A percentile compares a stretch with the other conserved stretches of the same genome.
Conservation (phyloP, 2,113 vertebrate genomes). For the Eulemur rufifrons region DNA sequence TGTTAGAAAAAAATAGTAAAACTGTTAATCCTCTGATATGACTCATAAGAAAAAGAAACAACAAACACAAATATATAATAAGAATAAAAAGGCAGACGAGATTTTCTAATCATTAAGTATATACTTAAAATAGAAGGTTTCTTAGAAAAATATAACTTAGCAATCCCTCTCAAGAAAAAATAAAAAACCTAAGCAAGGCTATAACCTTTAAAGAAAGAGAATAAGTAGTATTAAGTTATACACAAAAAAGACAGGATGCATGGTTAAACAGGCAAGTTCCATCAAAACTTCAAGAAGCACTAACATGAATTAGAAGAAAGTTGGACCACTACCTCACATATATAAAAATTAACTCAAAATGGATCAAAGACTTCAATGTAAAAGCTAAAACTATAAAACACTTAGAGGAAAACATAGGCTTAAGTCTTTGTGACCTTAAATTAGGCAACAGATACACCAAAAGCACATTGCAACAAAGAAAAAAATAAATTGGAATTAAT, state of each 20-base stretch:
- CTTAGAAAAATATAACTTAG: neutral
- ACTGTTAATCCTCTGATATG: neutral
- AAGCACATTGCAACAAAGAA: neutral
- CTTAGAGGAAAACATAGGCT: neutral
- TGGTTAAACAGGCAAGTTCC: neutral
- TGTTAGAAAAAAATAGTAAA: neutral
- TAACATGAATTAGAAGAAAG: neutral
- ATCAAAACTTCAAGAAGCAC: neutral
- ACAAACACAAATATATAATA: neutral
- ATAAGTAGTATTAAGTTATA: neutral
- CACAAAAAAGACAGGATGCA: neutral
- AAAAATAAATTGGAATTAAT: neutral
- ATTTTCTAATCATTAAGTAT: neutral
- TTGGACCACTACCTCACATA: neutral
- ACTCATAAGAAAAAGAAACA: neutral
- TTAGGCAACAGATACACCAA: neutral
- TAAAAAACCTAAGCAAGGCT: neutral
- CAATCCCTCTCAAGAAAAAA: neutral
- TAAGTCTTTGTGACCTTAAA: neutral
- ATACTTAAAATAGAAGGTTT: neutral
- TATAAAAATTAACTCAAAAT: neutral
- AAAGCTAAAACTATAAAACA: neutral
- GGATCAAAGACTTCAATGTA: neutral
- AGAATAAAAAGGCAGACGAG: neutral
- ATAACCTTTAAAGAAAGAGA: neutral